A percentile compares a stretch with the other conserved stretches of the same genome.
These are phyloP conservation scores for Pyrgus malvae DNA, from an alignment of 2,888 invertebrate genomes.

Conservation along the genomic window DNA sequence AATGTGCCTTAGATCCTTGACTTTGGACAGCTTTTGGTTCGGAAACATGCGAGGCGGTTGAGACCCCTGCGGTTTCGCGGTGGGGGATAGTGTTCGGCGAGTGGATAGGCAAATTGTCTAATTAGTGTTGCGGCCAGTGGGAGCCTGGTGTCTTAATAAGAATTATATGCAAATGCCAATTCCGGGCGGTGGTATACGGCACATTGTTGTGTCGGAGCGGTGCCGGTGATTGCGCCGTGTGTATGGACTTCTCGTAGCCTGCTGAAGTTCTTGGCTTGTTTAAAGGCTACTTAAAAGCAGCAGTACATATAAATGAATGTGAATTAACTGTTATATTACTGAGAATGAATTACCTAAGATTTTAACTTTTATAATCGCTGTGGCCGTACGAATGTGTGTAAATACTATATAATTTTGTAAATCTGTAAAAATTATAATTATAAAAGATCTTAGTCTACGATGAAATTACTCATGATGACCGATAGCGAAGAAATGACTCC, in stretches of 20 bases:
- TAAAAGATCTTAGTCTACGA: too few species aligned
- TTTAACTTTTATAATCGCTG: too few species aligned
- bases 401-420: too few species aligned
- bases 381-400: too few species aligned
- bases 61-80: neutral
- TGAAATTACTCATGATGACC: too few species aligned
- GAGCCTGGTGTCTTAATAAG: slow-evolving; percentile 53
- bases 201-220: slow-evolving; percentile 27
- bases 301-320: slow-evolving; percentile 9
- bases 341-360: neutral
- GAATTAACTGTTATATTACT: neutral
- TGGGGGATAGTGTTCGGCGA: slow-evolving; percentile 35
- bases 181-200: slow-evolving; percentile 33
- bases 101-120: slow-evolving; percentile 71
- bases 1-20: slow-evolving; percentile 35
- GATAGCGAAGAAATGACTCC: too few species aligned
- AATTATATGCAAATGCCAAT: slow-evolving; percentile 56
- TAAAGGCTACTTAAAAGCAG: slow-evolving; percentile 11
- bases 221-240: slow-evolving; percentile 20
- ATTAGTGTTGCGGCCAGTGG: slow-evolving; percentile 61
- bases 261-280: slow-evolving; percentile 16
- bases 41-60: slow-evolving; percentile 5
- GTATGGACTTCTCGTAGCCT: slow-evolving; percentile 17
- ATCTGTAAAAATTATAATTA: too few species aligned
- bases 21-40: slow-evolving; percentile 27